Evolutionary conservation across 2,113 vertebrate genomes (phyloP), one percentile per base, ranked within the genome.

Genomic region (Ciconia maguari): DNA sequence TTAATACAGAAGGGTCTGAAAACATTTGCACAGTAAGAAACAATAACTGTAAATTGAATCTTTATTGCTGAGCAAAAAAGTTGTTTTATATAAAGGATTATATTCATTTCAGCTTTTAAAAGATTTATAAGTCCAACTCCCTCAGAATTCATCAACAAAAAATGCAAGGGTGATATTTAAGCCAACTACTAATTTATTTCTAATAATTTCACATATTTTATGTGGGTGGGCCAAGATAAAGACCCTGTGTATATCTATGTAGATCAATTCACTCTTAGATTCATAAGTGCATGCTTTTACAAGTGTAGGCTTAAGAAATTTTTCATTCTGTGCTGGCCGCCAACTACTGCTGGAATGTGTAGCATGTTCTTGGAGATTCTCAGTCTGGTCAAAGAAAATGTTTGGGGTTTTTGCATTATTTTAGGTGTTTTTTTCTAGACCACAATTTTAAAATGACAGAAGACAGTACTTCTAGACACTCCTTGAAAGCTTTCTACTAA

Each of bases 211-310:
- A 60, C 18, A 60, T 89, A 68, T 82, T 54, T 89, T 44, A 44
- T 49, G 74, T 95, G 48, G 29, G 87, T 82, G 61, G 49, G 34
- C 42, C 38, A 91, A 75, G 38, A 96, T 76, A 93, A 96, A 91
- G 87, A 70, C 57, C 11, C 8, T 68, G 29, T 91, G 60, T 75
- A 20, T 66, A 74, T 81, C 51, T 80, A 15, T n/a, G 44, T 48
- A 68, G 44, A 79, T 75, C 32, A 79, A 52, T 68, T 93, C 32
- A 55, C 26, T 36, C 38, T 87, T 75, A 48, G 7, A 78, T 87
- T 91, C 25, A 7, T 78, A 89, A 94, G 21, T 58, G 27, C 38
- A 55, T 75, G 46, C n/a, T 93, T 95, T 92, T 84, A 32, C 9
- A 44, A 89, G 48, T 36, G 42, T 68, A 76, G n/a, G 74, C 24